Base-by-base conservation (phyloP, 2,113 vertebrate genomes). In the Xenopus borealis region DNA sequence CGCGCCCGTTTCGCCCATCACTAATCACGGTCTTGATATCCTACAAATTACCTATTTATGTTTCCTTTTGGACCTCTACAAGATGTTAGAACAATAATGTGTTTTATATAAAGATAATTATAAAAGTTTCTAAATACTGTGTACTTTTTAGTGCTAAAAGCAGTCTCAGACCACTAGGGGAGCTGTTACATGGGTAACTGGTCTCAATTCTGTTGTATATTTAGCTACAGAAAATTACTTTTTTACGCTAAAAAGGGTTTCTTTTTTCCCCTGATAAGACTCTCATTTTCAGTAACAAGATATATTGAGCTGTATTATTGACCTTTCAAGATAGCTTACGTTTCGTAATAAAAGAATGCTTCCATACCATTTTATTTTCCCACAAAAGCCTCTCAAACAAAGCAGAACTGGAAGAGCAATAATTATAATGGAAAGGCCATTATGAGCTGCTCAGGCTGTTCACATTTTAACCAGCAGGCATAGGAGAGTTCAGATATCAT, bases 301-400 rank as follows among this genome's bases (percentile, higher is more conserved):
- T 77, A 77, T 63, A 70, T 62, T 30, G 20, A 64, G 74, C 66
- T 70, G 66, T 68, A 77, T 77, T 77, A 77, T 63, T 77, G 74
- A 77, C 74, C 74, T 70, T 77, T 77, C 74, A 77, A 77, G 74
- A 77, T 77, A 70, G 53, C 74, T 77, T 77, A 77, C 74, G 62
- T 64, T 77, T 69, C 67, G 50, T 77, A 69, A 77, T 70, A 68
- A 12, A 70, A 68, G 58, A 77, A 68, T 77, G 74, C 66, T 62
- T 77, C 66, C 30, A 62, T 68, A 77, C 66, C 61, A 57, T 77
- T 77, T 69, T 46, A 52, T 50, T 62, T 33, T 62, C 30, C 61
- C 61, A 27, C 33, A 69, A 61, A 62, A 23, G 73, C 65, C 69
- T 75, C 46, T 63, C 53, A 77, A 77, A 77, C 66, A 77, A 70